A percentile compares a stretch with the other conserved stretches of the same genome.
These are phyloP conservation scores for Ptychobarbus kaznakovi DNA, from an alignment of 2,797 vertebrate genomes.

Conservation along the genomic window DNA sequence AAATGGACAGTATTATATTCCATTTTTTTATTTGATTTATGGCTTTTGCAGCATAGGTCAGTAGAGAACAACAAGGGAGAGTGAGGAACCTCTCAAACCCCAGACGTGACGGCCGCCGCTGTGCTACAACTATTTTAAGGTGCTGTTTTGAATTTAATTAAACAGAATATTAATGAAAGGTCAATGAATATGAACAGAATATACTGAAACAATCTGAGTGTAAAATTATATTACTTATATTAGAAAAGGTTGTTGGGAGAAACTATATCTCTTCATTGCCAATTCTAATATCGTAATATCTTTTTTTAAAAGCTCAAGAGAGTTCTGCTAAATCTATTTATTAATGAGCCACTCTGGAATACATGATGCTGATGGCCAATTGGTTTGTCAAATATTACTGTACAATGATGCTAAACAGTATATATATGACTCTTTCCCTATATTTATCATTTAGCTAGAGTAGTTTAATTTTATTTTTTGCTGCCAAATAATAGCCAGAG, in stretches of 20 bases:
- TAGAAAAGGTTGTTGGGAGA: background rate
- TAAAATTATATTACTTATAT: constrained; percentile 29
- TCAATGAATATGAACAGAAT: constrained; percentile 15
- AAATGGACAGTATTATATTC: background rate
- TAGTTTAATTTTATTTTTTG: background rate
- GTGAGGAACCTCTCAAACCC: background rate
- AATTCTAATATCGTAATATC: background rate
- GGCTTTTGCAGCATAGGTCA: background rate
- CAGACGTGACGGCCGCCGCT: background rate
- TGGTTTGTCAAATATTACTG: background rate
- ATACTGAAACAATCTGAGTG: background rate
- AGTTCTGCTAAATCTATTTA: background rate
- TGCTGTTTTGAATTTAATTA: constrained; percentile 4
- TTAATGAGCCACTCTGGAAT: background rate
- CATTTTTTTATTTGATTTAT: background rate
- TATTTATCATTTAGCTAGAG: background rate
- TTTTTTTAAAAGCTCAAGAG: too few species aligned
- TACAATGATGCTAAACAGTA: background rate
- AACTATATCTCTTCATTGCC: background rate
- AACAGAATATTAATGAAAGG: background rate
- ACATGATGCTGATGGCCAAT: background rate
- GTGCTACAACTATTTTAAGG: constrained; percentile 6
- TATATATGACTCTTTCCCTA: background rate
- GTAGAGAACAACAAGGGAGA: background rate
- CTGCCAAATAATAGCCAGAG: constrained; percentile 12